Conservation (phyloP, 1,140 invertebrate species). For the Elysia chlorotica region DNA sequence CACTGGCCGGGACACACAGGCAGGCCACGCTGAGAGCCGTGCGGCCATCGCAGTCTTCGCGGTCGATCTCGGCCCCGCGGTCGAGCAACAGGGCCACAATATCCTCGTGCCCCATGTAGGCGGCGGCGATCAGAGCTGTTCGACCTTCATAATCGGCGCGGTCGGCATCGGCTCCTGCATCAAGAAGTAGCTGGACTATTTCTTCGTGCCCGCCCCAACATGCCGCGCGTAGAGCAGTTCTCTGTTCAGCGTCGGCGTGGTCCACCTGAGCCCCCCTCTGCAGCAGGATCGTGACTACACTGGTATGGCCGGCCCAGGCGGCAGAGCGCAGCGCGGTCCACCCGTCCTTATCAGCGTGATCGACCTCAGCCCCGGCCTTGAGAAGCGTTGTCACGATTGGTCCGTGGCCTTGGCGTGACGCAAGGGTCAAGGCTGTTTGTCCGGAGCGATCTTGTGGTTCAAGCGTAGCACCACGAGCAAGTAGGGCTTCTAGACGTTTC, state of each 20-base stretch:
- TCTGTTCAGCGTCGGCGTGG: conserved; percentile 78
- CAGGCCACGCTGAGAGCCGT: conserved; percentile 73
- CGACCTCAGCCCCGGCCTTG: conserved; percentile 50
- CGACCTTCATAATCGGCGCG: conserved; percentile 84
- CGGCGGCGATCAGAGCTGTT: conserved; percentile 67
- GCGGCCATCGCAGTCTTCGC: conserved; percentile 56
- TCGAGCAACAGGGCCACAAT: conserved; percentile 63
- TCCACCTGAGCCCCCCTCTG: conserved; percentile 81
- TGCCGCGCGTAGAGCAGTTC: conserved; percentile 89
- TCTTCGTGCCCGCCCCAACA: conserved; percentile 91
- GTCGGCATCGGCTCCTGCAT: conserved; percentile 76
- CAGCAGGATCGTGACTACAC: conserved; percentile 74
- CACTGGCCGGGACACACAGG: conserved; percentile 72
- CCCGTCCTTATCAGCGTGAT: conserved; percentile 62
- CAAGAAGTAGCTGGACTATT: conserved; percentile 83
- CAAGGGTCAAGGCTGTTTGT: conserved; percentile 79
- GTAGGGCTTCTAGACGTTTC: conserved; percentile 75
- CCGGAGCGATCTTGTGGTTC: conserved; percentile 84
- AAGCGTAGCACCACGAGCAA: conserved; percentile 77
- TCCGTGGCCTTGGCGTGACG: conserved; percentile 67
- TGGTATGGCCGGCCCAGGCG: conserved; percentile 87
- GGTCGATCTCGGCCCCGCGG: conserved; percentile 56
- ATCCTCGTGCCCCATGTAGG: conserved; percentile 67
- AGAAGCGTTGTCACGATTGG: conserved; percentile 60
- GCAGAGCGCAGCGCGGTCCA: conserved; percentile 69